These are phyloP conservation scores for Pseudococcus viburni DNA, from an alignment of 2,888 invertebrate genomes.

Conservation along the genomic window DNA sequence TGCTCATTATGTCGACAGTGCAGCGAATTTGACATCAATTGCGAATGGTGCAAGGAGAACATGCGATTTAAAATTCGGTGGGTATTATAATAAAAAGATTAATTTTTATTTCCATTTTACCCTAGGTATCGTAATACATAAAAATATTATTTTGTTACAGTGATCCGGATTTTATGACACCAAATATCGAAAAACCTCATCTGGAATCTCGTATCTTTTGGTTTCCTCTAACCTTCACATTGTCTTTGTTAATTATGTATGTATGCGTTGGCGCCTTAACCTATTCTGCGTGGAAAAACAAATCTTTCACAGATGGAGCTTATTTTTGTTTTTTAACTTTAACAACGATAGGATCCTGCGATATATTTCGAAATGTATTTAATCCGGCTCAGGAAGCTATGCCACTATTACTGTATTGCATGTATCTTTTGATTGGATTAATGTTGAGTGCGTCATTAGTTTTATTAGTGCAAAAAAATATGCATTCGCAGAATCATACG, in stretches of 20 bases:
- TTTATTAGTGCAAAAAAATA: constrained; percentile 48
- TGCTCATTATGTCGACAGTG: constrained; percentile 50
- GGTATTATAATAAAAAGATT: background rate
- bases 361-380: constrained; percentile 53
- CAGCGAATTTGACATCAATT: constrained; percentile 54
- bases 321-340: constrained; percentile 64
- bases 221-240: constrained; percentile 44
- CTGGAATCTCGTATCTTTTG: constrained; percentile 26
- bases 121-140: too few relatives aligned
- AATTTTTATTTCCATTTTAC: background rate
- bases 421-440: constrained; percentile 49
- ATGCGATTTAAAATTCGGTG: constrained; percentile 54
- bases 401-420: constrained; percentile 33
- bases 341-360: constrained; percentile 63
- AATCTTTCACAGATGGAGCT: constrained; percentile 64
- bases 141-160: background rate
- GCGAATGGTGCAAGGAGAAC: constrained; percentile 62
- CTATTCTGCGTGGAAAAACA: constrained; percentile 62
- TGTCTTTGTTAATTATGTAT: constrained; percentile 51
- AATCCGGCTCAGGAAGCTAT: constrained; percentile 38
- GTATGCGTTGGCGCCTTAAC: constrained; percentile 57
- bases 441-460: constrained; percentile 45
- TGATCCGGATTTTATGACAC: background rate
- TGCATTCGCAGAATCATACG: background rate
- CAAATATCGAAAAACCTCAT: constrained; percentile 16